Conservation (phyloP, 2,113 vertebrate genomes). For the Anolis carolinensis region DNA sequence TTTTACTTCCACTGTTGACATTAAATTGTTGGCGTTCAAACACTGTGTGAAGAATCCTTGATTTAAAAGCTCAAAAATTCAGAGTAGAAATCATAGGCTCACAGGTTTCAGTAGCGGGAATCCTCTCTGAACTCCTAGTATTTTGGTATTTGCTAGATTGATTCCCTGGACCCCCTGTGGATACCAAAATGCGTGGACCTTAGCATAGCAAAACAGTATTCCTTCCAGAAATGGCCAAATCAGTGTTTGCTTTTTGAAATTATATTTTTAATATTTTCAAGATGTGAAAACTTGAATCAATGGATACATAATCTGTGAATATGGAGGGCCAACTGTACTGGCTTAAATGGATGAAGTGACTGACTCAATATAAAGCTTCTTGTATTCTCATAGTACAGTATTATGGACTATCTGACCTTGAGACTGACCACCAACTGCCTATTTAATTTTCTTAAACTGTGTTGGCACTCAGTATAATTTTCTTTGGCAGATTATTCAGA, state of each 20-base stretch:
- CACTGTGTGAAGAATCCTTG: not conserved
- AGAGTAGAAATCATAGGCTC: not conserved
- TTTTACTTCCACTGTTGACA: not conserved
- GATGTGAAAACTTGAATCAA: no score
- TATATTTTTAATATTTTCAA: no score
- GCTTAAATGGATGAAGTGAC: no score
- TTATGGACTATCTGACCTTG: not conserved
- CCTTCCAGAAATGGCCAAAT: no score
- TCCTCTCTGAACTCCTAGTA: not conserved
- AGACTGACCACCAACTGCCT: conserved; percentile 13
- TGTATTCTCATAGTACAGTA: not conserved
- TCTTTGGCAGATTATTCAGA: conserved; percentile 28
- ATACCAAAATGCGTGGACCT: no score
- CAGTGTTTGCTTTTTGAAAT: no score
- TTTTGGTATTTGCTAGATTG: no score
- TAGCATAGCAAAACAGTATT: no score
- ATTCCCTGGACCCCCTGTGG: no score
- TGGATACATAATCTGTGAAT: no score
- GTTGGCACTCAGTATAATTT: conserved; percentile 49
- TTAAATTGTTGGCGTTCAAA: not conserved
- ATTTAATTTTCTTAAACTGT: not conserved
- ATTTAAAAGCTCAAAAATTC: not conserved
- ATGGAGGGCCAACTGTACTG: not conserved
- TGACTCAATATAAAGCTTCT: not conserved
- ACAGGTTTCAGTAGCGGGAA: not conserved